Evolutionary conservation across 2,888 invertebrate species (phyloP).

Genomic region (Sturmia bella): DNA sequence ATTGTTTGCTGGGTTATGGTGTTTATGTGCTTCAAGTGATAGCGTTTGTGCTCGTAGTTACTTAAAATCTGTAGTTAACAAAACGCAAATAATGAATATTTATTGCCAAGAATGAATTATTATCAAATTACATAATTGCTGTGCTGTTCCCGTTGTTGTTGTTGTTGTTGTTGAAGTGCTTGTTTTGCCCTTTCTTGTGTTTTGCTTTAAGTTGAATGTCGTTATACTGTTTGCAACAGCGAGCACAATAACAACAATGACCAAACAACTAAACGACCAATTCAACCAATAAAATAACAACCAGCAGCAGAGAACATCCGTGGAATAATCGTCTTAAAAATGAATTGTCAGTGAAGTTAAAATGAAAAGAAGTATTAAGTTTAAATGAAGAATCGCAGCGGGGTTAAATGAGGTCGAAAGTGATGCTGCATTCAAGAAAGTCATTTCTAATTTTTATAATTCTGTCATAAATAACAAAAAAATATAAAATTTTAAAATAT

Average conservation of each 20-base stretch:
- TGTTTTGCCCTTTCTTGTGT: conserved; percentile 14
- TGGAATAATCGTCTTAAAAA: neutral
- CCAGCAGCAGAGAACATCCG: neutral
- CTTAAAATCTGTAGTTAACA: conserved; percentile 66
- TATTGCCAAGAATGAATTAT: conserved; percentile 71
- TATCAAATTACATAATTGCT: conserved; percentile 73
- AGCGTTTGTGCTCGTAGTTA: conserved; percentile 18
- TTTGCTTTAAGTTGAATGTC: conserved; percentile 12
- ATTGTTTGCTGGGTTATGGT: conserved; percentile 2
- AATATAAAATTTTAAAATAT: too few species aligned
- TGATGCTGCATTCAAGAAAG: neutral
- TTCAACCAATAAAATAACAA: neutral
- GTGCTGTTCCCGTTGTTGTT: too few species aligned
- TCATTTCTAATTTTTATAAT: too few species aligned
- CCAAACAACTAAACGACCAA: conserved; percentile 14
- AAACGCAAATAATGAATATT: conserved; percentile 72
- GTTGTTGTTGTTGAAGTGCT: neutral
- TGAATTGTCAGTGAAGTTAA: conserved; percentile 20
- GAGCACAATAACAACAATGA: conserved; percentile 21
- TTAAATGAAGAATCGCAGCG: neutral
- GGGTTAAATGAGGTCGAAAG: neutral
- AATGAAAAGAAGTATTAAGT: conserved; percentile 4
- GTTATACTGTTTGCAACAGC: conserved; percentile 11
- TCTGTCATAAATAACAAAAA: too few species aligned
- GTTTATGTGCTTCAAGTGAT: conserved; percentile 2